phyloP scores from a whole-genome alignment of 2,113 vertebrate genomes.

The Cichladusa arquata region DNA sequence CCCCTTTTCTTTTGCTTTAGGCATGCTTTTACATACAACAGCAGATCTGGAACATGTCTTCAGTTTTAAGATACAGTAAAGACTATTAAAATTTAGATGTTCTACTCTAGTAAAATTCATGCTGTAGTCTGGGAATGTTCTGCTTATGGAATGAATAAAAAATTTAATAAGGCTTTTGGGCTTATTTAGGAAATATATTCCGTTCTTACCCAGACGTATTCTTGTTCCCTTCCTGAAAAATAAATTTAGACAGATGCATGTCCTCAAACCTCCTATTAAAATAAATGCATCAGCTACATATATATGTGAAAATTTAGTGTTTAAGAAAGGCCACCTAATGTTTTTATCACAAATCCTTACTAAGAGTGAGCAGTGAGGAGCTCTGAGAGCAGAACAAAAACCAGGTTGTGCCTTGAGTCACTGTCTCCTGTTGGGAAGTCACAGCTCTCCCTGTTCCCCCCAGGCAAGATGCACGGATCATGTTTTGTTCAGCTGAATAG shows the following conservation, averaged over 20 bases:
- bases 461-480: neutral
- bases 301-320: neutral
- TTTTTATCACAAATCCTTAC: neutral
- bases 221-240: neutral
- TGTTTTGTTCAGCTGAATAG: neutral
- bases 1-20: neutral
- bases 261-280: neutral
- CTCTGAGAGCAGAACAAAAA: neutral
- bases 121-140: neutral
- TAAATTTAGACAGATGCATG: neutral
- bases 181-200: constrained; percentile 14
- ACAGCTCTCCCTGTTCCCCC: neutral
- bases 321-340: neutral
- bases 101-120: neutral
- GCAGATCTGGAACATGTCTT: neutral
- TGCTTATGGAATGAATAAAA: constrained; percentile 24
- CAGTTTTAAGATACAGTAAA: neutral
- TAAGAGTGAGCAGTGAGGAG: neutral
- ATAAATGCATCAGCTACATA: neutral
- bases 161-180: constrained; percentile 5
- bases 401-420: neutral
- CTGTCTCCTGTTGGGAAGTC: neutral
- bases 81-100: neutral
- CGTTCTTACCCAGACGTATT: neutral
- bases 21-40: neutral